A percentile compares a stretch with the other conserved stretches of the same genome.
phyloP scores from a whole-genome alignment of 1,140 invertebrate genomes.

The Cherax quadricarinatus region DNA sequence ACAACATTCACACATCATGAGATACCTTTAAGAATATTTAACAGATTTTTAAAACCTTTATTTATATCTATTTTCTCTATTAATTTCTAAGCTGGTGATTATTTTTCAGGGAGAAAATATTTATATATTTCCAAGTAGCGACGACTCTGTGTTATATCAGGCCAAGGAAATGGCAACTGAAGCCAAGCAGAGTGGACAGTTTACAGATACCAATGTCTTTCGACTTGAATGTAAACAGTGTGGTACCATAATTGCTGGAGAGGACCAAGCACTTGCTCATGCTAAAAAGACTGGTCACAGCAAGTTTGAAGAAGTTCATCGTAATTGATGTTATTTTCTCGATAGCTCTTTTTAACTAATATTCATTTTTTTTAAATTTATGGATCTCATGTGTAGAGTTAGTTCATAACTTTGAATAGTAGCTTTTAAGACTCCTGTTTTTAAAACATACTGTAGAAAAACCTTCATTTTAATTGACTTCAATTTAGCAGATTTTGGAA shows the following conservation, averaged over 20 bases:
- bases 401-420: not conserved
- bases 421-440: not conserved
- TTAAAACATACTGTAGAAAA: too few species aligned
- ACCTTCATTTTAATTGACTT: too few species aligned
- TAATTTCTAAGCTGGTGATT: not conserved
- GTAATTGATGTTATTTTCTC: slow-evolving; percentile 26
- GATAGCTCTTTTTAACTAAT: slow-evolving; percentile 8
- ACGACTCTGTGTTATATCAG: slow-evolving; percentile 84
- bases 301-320: slow-evolving; percentile 86
- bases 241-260: slow-evolving; percentile 84
- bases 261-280: slow-evolving; percentile 88
- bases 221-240: slow-evolving; percentile 89
- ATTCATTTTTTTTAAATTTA: not conserved
- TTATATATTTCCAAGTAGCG: slow-evolving; percentile 74
- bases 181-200: slow-evolving; percentile 91
- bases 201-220: slow-evolving; percentile 92
- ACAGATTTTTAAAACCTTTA: too few species aligned
- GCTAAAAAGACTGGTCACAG: slow-evolving; percentile 90
- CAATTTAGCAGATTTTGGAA: too few species aligned
- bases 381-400: not conserved
- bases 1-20: too few species aligned
- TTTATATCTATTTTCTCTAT: too few species aligned
- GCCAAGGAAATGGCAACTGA: slow-evolving; percentile 91
- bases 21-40: too few species aligned
- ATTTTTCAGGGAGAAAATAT: slow-evolving; percentile 16